phyloP scores from a whole-genome alignment of 2,888 invertebrate genomes.

The Phortica magna region DNA sequence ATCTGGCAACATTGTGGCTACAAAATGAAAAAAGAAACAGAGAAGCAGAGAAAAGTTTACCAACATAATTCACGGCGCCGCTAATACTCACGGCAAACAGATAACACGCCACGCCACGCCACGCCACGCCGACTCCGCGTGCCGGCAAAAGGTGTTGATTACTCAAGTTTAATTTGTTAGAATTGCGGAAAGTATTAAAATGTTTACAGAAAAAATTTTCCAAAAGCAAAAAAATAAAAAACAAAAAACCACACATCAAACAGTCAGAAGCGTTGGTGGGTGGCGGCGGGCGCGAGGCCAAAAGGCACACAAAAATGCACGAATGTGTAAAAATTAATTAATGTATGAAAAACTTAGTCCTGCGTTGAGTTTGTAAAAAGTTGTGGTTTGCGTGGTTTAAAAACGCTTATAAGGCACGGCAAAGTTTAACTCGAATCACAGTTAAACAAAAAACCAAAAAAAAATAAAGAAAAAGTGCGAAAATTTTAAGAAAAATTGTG shows the following conservation, averaged over 20 bases:
- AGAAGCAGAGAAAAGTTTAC: background rate
- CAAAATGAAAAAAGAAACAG: too few species aligned
- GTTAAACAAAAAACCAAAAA: slow-evolving; percentile 37
- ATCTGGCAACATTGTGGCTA: slow-evolving; percentile 20
- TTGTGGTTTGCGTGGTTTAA: background rate
- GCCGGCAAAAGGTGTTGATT: slow-evolving; percentile 66
- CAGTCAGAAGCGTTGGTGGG: background rate
- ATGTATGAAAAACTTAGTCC: slow-evolving; percentile 60
- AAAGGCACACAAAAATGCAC: slow-evolving; percentile 25
- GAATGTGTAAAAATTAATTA: slow-evolving; percentile 65
- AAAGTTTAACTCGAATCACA: slow-evolving; percentile 51
- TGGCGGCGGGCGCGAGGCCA: background rate
- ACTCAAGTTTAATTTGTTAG: slow-evolving; percentile 69
- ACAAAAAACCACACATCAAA: slow-evolving; percentile 19
- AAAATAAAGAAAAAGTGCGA: slow-evolving; percentile 55
- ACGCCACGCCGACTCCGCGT: slow-evolving; percentile 36
- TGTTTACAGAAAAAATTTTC: slow-evolving; percentile 66
- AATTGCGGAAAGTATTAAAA: slow-evolving; percentile 70
- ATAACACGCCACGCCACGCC: background rate
- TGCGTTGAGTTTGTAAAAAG: slow-evolving; percentile 28
- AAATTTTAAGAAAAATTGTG: slow-evolving; percentile 67
- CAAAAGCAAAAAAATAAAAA: slow-evolving; percentile 19
- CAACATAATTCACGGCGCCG: background rate
- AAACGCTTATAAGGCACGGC: slow-evolving; percentile 22
- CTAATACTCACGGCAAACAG: slow-evolving; percentile 10